Base-by-base conservation (phyloP, 2,888 invertebrate genomes). In the Perizoma affinitatum region DNA sequence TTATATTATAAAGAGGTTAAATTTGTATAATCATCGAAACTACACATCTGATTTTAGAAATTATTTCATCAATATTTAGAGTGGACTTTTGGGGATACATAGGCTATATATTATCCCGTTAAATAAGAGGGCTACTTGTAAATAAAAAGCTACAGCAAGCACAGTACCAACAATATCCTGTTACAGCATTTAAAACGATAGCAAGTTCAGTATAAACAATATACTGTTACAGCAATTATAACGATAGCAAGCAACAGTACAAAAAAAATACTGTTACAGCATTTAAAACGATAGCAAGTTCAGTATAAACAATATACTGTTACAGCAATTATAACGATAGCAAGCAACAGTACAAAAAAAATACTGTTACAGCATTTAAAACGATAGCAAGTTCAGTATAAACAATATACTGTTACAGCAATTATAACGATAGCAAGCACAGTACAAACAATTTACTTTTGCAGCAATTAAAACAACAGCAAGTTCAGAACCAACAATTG, bases 381-480 rank as follows among this genome's bases (percentile, higher is more conserved):
- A 65, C 80, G 3, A 22, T 3, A 22, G 22, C 22, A 22, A 22
- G 22, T 3, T 2, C 22, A 22, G 22, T 22, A 22, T 3, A 1
- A 3, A 22, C 22, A 22, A 22, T 1, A 2, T 38, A n/a, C 5
- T 44, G 56, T 58, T 10, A 0, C 70, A 83, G 80, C 83, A 22
- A 22, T 22, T 22, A 22, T 2, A 22, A 22, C 22, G 22, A 22
- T 22, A 22, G 22, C 22, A 1, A 22, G 22, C 22, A 2, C 22
- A 22, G 22, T 22, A 22, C 22, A 1, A 22, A 22, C 22, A 22
- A 22, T 22, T 22, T 38, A 7, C 7, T 42, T 54, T 58, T n/a
- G 0, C 70, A 84, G 80, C 83, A 83, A 78, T 53, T 80, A 11
- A 79, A 81, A 64, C 80, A 79, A 41, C 69, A 74, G 5, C 69